phyloP scores from a whole-genome alignment of 2,888 invertebrate genomes.

The Aelia acuminata region DNA sequence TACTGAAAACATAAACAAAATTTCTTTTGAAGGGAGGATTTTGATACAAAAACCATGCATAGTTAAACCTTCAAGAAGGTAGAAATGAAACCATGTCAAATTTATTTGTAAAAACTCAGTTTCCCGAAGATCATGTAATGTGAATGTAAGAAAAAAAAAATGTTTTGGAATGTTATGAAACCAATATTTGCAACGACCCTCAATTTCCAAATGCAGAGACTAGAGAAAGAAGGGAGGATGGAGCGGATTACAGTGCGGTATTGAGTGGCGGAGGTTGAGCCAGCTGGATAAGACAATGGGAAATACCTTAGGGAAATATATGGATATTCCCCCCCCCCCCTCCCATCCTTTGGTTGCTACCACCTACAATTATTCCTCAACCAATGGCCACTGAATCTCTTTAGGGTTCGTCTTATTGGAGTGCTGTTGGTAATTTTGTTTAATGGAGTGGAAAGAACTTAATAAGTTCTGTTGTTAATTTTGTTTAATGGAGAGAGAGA shows the following conservation, averaged over 20 bases:
- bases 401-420: not conserved
- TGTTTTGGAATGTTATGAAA: not conserved
- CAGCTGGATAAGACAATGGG: conserved; percentile 23
- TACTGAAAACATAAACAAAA: too few relatives aligned
- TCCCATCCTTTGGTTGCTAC: not conserved
- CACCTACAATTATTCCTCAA: not conserved
- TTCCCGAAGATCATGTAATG: too few relatives aligned
- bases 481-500: too few relatives aligned
- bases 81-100: too few relatives aligned
- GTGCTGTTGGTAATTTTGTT: not conserved
- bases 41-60: too few relatives aligned
- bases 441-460: not conserved
- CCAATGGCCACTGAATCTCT: not conserved
- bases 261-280: not conserved
- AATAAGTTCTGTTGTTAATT: too few relatives aligned
- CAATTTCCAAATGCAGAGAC: not conserved
- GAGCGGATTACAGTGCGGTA: not conserved
- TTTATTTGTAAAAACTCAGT: too few relatives aligned
- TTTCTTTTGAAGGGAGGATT: too few relatives aligned
- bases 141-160: not conserved
- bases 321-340: not conserved
- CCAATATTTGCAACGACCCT: not conserved
- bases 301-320: conserved; percentile 22
- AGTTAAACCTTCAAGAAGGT: too few relatives aligned
- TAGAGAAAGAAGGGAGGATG: not conserved